phyloP scores from a whole-genome alignment of 2,113 vertebrate species.

The Scatophagus argus region DNA sequence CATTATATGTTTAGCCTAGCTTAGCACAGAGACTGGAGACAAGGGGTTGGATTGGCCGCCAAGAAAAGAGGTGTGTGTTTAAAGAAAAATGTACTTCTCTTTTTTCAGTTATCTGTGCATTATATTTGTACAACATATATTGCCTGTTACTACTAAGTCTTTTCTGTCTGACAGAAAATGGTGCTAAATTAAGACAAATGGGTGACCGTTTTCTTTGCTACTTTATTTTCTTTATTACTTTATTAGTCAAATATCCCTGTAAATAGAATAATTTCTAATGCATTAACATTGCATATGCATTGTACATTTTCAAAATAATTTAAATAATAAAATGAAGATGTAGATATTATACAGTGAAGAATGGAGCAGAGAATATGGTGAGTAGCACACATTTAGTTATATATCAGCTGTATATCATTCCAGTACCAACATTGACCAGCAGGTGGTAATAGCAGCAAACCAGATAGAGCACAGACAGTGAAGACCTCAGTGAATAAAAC shows the following conservation, averaged over 20 bases:
- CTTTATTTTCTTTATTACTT: slow-evolving; percentile 29
- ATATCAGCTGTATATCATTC: too few relatives aligned
- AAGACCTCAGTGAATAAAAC: background rate
- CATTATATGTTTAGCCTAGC: background rate
- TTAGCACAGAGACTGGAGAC: background rate
- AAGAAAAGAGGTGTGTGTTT: background rate
- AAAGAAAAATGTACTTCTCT: background rate
- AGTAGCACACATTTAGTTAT: background rate
- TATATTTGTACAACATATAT: background rate
- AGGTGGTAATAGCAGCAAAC: slow-evolving; percentile 59
- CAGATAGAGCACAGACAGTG: background rate
- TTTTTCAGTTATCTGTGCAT: background rate
- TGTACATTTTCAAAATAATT: background rate
- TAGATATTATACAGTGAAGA: background rate
- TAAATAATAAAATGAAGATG: slow-evolving; percentile 30
- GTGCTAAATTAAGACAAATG: slow-evolving; percentile 3
- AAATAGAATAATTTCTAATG: slow-evolving; percentile 19
- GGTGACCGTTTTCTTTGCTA: slow-evolving; percentile 1
- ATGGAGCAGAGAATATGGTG: background rate
- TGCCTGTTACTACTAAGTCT: background rate
- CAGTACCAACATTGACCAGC: slow-evolving; percentile 55
- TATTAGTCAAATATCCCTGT: slow-evolving; percentile 21
- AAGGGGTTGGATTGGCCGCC: background rate
- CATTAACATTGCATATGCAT: too few relatives aligned
- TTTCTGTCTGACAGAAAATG: background rate